Percentiles rank a stretch among this genome's conserved stretches.
Evolutionary conservation across 2,113 vertebrate species (phyloP).

Genomic region (Barnardius zonarius): DNA sequence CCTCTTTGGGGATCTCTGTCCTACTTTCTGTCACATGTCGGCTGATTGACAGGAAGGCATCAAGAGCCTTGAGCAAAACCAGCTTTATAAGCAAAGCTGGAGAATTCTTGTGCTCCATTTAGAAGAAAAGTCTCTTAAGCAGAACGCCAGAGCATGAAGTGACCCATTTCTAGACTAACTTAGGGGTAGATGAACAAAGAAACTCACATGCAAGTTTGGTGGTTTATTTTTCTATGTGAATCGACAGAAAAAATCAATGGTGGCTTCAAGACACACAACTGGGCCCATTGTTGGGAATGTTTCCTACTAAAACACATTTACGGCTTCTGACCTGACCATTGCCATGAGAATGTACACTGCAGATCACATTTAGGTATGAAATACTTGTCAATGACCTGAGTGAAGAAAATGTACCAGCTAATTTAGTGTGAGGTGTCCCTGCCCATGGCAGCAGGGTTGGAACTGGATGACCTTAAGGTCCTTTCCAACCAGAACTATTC

Average conservation of each 20-base stretch:
- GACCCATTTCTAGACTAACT: background rate
- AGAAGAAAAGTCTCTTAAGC: background rate
- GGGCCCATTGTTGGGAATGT: background rate
- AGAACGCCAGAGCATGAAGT: background rate
- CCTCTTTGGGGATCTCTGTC: slow-evolving; percentile 15
- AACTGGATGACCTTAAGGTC: too few relatives aligned
- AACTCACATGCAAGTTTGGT: background rate
- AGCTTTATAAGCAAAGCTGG: background rate
- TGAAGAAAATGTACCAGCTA: background rate
- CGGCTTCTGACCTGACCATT: background rate
- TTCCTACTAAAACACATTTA: background rate
- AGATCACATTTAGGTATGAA: background rate
- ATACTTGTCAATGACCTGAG: background rate
- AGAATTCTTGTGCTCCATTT: background rate
- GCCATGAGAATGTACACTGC: background rate
- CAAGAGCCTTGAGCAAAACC: slow-evolving; percentile 14
- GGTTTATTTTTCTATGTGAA: background rate
- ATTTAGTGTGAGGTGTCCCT: too few relatives aligned
- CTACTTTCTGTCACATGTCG: slow-evolving; percentile 13
- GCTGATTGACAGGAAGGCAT: slow-evolving; percentile 14
- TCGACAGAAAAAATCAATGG: background rate
- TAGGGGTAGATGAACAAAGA: background rate
- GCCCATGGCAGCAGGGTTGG: too few relatives aligned
- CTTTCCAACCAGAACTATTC: too few relatives aligned
- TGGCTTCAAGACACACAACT: background rate